These are phyloP conservation scores for Masnerella sp. DNA, from an alignment of 2,888 invertebrate species.

Conservation along the genomic window DNA sequence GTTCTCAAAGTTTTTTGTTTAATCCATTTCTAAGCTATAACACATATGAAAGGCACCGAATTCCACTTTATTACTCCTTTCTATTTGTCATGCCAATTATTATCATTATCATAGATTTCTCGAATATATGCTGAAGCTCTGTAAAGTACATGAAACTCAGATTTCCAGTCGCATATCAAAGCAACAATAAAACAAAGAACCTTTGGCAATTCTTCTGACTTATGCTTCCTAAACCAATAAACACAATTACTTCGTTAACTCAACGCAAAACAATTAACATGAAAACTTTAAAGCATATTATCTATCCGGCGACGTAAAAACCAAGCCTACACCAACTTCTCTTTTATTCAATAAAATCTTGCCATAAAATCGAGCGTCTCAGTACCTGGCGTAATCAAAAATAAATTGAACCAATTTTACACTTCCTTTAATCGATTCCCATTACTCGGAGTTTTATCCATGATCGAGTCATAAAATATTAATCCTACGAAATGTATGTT, in stretches of 20 bases:
- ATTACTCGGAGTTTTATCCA: slow-evolving; percentile 25
- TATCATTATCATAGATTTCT: too few species aligned
- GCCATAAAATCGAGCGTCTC: slow-evolving; percentile 39
- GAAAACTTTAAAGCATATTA: slow-evolving; percentile 47
- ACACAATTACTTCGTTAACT: slow-evolving; percentile 32
- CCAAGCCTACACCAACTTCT: slow-evolving; percentile 12
- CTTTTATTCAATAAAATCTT: slow-evolving; percentile 39
- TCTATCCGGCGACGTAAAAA: neutral
- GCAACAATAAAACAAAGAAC: too few species aligned
- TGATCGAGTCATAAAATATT: slow-evolving; percentile 30
- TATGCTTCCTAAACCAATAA: slow-evolving; percentile 41
- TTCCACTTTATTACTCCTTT: too few species aligned
- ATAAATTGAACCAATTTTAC: slow-evolving; percentile 49
- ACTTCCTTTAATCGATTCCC: slow-evolving; percentile 50
- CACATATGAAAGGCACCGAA: too few species aligned
- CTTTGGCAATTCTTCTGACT: too few species aligned
- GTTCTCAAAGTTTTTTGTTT: too few species aligned
- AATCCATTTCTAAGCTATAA: too few species aligned
- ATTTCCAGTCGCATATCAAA: too few species aligned
- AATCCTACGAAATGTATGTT: slow-evolving; percentile 42
- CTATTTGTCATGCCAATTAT: too few species aligned
- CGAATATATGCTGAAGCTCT: too few species aligned
- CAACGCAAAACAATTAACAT: slow-evolving; percentile 38
- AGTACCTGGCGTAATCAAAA: slow-evolving; percentile 26
- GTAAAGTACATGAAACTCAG: too few species aligned